Conservation (phyloP, 2,888 invertebrate species). For the Dolomedes plantarius region DNA sequence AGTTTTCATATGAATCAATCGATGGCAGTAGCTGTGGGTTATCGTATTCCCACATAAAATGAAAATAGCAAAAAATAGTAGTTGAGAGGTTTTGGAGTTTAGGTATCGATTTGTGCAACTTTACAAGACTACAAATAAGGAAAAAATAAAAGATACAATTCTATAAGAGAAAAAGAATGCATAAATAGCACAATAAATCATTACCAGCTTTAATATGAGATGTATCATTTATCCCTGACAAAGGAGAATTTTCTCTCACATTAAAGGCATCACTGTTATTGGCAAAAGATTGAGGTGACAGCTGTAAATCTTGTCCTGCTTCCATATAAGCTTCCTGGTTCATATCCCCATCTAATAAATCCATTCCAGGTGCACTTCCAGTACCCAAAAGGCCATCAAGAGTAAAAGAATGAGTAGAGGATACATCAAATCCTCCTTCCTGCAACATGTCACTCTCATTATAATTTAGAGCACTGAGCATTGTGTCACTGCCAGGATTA, state of each 20-base stretch:
- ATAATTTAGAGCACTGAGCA: slow-evolving; percentile 77
- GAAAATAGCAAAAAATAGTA: too few relatives aligned
- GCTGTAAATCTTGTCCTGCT: slow-evolving; percentile 74
- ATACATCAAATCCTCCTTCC: slow-evolving; percentile 76
- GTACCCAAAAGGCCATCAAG: slow-evolving; percentile 76
- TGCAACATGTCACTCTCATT: slow-evolving; percentile 76
- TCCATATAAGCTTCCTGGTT: slow-evolving; percentile 76
- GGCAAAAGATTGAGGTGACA: slow-evolving; percentile 76
- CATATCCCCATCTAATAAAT: slow-evolving; percentile 76
- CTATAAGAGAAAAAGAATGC: too few relatives aligned
- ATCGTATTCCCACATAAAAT: too few relatives aligned
- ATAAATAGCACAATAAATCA: too few relatives aligned
- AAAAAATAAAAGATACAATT: too few relatives aligned
- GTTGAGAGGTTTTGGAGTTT: too few relatives aligned
- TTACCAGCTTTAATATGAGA: slow-evolving; percentile 50
- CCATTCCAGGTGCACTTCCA: slow-evolving; percentile 74
- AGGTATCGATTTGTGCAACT: too few relatives aligned
- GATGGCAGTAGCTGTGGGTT: too few relatives aligned
- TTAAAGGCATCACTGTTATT: slow-evolving; percentile 73
- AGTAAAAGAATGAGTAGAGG: slow-evolving; percentile 74
- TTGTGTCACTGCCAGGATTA: slow-evolving; percentile 76
- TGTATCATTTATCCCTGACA: slow-evolving; percentile 68
- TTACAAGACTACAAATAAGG: too few relatives aligned
- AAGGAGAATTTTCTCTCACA: slow-evolving; percentile 73
- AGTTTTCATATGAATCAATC: too few relatives aligned